phyloP scores from a whole-genome alignment of 2,797 vertebrate genomes.

The Gila robusta region DNA sequence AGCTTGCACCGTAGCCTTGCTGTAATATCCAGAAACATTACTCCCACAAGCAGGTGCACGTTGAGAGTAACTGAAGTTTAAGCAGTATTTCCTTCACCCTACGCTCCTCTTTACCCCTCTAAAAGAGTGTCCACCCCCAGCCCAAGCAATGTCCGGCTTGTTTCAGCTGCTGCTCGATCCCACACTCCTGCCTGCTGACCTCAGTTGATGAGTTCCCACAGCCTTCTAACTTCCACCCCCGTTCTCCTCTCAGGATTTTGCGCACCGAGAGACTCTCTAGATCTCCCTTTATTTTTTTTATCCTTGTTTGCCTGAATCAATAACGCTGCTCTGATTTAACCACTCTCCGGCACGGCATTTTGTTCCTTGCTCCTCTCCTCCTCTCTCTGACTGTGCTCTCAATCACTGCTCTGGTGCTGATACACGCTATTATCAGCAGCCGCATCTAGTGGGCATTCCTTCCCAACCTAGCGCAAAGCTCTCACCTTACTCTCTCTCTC shows the following conservation, averaged over 20 bases:
- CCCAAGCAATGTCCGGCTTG: slow-evolving; percentile 12
- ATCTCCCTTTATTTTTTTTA: slow-evolving; percentile 33
- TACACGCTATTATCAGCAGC: slow-evolving; percentile 85
- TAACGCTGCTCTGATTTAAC: slow-evolving; percentile 48
- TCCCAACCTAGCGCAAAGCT: slow-evolving; percentile 77
- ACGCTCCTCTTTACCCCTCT: slow-evolving; percentile 10
- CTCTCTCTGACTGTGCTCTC: slow-evolving; percentile 69
- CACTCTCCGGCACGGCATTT: slow-evolving; percentile 38
- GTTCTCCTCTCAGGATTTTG: slow-evolving; percentile 29
- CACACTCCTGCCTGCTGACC: slow-evolving; percentile 68
- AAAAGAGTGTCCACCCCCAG: slow-evolving; percentile 21
- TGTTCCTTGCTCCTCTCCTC: slow-evolving; percentile 49
- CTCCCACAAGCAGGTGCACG: slow-evolving; percentile 30
- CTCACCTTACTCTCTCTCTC: slow-evolving; percentile 59
- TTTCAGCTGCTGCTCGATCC: slow-evolving; percentile 51
- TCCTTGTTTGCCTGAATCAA: slow-evolving; percentile 52
- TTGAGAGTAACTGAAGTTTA: slow-evolving; percentile 26
- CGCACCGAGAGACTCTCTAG: slow-evolving; percentile 8
- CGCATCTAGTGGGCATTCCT: slow-evolving; percentile 87
- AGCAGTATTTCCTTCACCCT: slow-evolving; percentile 23
- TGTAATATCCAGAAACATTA: slow-evolving; percentile 32
- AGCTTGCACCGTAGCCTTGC: slow-evolving; percentile 7
- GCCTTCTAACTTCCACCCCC: slow-evolving; percentile 72
- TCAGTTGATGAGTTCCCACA: slow-evolving; percentile 55
- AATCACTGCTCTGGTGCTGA: slow-evolving; percentile 75